Base-by-base conservation (phyloP, 2,113 vertebrate genomes). In the Pollachius pollachius region DNA sequence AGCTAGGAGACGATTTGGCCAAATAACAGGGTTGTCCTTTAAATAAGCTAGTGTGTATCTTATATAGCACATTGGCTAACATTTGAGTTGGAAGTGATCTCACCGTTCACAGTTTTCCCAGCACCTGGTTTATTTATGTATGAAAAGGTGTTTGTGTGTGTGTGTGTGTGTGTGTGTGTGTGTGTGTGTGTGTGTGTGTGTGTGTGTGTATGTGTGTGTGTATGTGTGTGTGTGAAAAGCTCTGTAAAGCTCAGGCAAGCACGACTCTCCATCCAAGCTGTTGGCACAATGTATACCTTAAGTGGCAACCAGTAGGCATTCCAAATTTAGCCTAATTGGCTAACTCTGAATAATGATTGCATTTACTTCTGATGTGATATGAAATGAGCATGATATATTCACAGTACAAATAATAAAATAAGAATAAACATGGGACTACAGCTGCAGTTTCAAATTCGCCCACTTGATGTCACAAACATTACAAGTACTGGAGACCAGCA, bases 381-480 rank as follows among this genome's bases (percentile, higher is more conserved):
- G 16, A 69, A 59, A 60, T 56, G 37, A 41, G 37, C 2, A 11
- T 5, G 37, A 48, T 48, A 48, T 13, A 48, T 25, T 25, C 25
- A 59, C 15, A 19, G 7, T 41, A 52, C 54, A 37, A 13, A 19
- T 18, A 63, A 8, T 18, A 61, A 52, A 27, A 27, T 4, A 57
- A 57, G 0, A 57, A 57, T 17, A 57, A 13, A 17, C 17, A 1
- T 17, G 6, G 27, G 15, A 15, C 23, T 13, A 48, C 5, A 64
- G 68, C 62, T 90, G 89, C 82, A 89, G 41, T 89, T 86, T 80
- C 75, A 54, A 12, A 71, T 88, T 81, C 75, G 78, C 82, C 89
- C 89, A 89, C 89, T 85, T 86, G 89, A 88, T 89, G 89, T 89
- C 89, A 91, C 82, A 88, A 89, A 86, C 88, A 89, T 84, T 87